Evolutionary conservation across 2,888 invertebrate genomes (phyloP).

Genomic region (Sialis lutaria): DNA sequence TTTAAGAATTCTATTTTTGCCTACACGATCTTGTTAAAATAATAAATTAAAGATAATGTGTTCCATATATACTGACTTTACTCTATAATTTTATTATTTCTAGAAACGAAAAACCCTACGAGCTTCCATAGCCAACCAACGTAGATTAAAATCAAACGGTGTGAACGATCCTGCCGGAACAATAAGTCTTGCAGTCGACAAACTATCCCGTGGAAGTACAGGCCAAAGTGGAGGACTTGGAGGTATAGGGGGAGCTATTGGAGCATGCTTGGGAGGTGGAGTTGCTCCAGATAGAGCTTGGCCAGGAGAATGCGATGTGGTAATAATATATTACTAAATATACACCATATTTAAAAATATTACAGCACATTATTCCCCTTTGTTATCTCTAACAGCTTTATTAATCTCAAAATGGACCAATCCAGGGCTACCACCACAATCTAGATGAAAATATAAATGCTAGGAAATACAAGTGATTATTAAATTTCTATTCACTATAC

Average conservation of each 20-base stretch:
- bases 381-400: too few relatives aligned
- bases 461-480: too few relatives aligned
- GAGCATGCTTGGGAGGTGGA: slow-evolving; percentile 23
- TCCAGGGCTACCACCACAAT: too few relatives aligned
- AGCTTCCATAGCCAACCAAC: slow-evolving; percentile 61
- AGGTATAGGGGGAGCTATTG: slow-evolving; percentile 19
- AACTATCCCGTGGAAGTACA: slow-evolving; percentile 23
- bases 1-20: too few relatives aligned
- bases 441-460: too few relatives aligned
- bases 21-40: too few relatives aligned
- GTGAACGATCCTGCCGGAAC: slow-evolving; percentile 56
- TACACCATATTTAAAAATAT: too few relatives aligned
- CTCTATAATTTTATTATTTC: slow-evolving; percentile 23
- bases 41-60: too few relatives aligned
- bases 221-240: slow-evolving; percentile 19
- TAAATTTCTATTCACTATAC: too few relatives aligned
- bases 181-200: slow-evolving; percentile 66
- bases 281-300: slow-evolving; percentile 39
- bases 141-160: slow-evolving; percentile 62
- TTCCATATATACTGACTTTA: too few relatives aligned
- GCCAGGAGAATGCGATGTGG: slow-evolving; percentile 41
- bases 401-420: too few relatives aligned
- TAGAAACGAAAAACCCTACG: slow-evolving; percentile 81
- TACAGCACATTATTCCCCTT: too few relatives aligned
- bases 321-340: not conserved